phyloP scores from a whole-genome alignment of 2,888 invertebrate species.

The Macaria notata region DNA sequence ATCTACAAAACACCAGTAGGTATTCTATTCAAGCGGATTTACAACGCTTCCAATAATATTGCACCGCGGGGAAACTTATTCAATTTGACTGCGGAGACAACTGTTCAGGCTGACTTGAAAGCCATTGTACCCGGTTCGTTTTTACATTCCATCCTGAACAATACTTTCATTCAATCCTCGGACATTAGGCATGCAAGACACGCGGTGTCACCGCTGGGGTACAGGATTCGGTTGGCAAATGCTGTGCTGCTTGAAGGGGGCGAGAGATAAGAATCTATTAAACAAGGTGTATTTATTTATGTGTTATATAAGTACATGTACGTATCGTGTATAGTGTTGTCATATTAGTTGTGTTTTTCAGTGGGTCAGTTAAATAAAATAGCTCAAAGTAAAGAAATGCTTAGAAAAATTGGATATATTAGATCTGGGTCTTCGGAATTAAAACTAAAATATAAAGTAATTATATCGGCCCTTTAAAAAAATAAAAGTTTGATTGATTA shows the following conservation, averaged over 20 bases:
- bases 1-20: slow-evolving; percentile 6
- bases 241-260: slow-evolving; percentile 7
- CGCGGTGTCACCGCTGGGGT: slow-evolving; percentile 60
- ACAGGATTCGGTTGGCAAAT: slow-evolving; percentile 11
- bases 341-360: no score
- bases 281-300: no score
- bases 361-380: no score
- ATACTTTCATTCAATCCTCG: slow-evolving; percentile 73
- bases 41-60: slow-evolving; percentile 49
- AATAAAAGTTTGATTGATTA: no score
- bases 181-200: slow-evolving; percentile 70
- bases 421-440: no score
- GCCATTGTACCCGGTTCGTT: slow-evolving; percentile 63
- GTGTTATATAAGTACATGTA: no score
- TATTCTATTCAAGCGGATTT: slow-evolving; percentile 15
- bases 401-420: no score
- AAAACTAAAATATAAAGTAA: no score
- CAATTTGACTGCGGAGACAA: slow-evolving; percentile 73
- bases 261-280: neutral
- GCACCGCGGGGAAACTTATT: slow-evolving; percentile 71
- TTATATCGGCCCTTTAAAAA: no score
- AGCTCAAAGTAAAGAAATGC: no score
- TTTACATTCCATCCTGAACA: slow-evolving; percentile 70
- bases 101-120: slow-evolving; percentile 64
- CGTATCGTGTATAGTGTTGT: no score